Conservation (phyloP, 2,113 vertebrate species). For the Silurus meridionalis region DNA sequence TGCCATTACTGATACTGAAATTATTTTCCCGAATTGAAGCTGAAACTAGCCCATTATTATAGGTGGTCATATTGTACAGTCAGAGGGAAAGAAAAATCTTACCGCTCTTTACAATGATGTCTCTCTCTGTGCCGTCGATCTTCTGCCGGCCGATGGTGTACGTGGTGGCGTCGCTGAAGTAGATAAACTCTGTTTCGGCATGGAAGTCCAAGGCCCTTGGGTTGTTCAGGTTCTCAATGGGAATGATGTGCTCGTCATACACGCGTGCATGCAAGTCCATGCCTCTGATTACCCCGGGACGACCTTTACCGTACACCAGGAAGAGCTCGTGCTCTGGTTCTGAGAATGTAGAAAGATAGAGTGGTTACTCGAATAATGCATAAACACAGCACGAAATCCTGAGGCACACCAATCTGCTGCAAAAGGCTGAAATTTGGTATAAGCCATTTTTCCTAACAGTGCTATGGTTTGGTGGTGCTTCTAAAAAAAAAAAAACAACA, state of each 20-base stretch:
- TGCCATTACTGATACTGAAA: neutral
- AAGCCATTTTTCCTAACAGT: neutral
- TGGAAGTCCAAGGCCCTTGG: conserved; percentile 94
- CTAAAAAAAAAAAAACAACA: neutral
- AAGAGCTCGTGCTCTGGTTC: conserved; percentile 95
- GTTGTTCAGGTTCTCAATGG: conserved; percentile 97
- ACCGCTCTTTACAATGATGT: conserved; percentile 94
- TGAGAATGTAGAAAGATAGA: conserved; percentile 55
- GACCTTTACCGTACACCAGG: conserved; percentile 92
- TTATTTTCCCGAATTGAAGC: neutral
- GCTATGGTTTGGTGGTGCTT: neutral
- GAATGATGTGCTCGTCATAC: conserved; percentile 96
- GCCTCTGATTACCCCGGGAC: conserved; percentile 91
- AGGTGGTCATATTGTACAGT: neutral
- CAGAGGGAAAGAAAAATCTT: conserved; percentile 27
- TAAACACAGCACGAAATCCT: neutral
- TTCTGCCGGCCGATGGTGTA: conserved; percentile 96
- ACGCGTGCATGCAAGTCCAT: conserved; percentile 96
- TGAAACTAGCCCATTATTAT: neutral
- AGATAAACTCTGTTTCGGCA: conserved; percentile 88
- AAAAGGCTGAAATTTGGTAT: neutral
- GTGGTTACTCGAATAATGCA: neutral
- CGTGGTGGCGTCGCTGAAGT: conserved; percentile 94
- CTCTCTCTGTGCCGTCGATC: conserved; percentile 88
- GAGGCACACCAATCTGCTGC: neutral